Base-by-base conservation (phyloP, 2,888 invertebrate genomes). In the Leptinotarsa tumamoca region DNA sequence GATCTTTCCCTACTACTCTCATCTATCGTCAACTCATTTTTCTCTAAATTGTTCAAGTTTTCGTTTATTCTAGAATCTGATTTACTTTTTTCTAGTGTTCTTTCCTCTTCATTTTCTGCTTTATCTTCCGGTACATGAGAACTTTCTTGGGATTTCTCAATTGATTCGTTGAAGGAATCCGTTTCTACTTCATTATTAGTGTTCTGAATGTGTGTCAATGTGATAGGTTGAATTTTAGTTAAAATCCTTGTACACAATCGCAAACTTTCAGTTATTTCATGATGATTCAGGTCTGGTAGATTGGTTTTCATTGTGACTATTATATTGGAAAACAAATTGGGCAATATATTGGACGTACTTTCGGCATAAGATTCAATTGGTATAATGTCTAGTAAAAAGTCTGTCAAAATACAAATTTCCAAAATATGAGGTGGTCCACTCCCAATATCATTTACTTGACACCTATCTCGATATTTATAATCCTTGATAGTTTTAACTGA, bases 351-450 rank as follows among this genome's bases (percentile, higher is more conserved):
- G 13, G 94, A 93, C 10, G 94, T 94, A 27, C 93, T 95, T 85
- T 95, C 95, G 68, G 93, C 91, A 82, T 94, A 95, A 68, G 94
- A 93, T 87, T 95, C 95, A 82, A 93, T 88, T 0, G 93, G 93
- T 71, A 95, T 93, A 51, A 93, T 91, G 79, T 95, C 95, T 70
- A 96, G 87, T 7, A 95, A 89, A 86, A 95, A 95, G 86, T 94
- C 94, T 13, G 94, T 93, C 58, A 95, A 87, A 67, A 90, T 89
- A 84, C 95, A 95, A 67, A 95, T 91, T 89, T 95, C 94, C 71
- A 91, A 86, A n/a, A 93, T 88, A 80, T 90, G 89, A 0, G 93
- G 93, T 83, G 91, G 89, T 1, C 93, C 93, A 61, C 90, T 90
- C 33, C 92, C 93, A 49, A 94, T 93, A 87, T 90, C 76, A 89